These are phyloP conservation scores for Acrobasis suavella DNA, from an alignment of 2,888 invertebrate species.

Conservation along the genomic window DNA sequence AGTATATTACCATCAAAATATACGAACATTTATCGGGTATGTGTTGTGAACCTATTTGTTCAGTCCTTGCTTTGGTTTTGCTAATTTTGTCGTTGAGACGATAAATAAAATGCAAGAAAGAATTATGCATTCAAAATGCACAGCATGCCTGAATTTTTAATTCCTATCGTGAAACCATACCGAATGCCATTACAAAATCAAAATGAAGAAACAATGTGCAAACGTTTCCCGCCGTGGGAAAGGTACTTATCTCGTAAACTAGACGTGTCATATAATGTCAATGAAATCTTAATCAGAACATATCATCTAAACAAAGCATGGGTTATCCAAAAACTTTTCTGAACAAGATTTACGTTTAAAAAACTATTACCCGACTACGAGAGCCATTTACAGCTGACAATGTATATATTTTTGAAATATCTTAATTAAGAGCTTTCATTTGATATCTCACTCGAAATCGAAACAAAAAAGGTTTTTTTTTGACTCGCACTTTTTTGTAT, in stretches of 20 bases:
- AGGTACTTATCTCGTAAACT: slow-evolving; percentile 10
- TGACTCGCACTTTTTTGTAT: too few relatives aligned
- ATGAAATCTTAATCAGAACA: slow-evolving; percentile 7
- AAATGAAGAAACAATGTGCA: slow-evolving; percentile 23
- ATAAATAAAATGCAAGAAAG: not conserved
- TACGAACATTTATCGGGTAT: too few relatives aligned
- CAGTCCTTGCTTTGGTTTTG: not conserved
- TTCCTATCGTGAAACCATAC: not conserved
- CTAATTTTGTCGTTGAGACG: too few relatives aligned
- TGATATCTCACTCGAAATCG: too few relatives aligned
- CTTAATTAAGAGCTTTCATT: too few relatives aligned
- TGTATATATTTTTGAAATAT: too few relatives aligned
- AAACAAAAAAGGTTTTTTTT: too few relatives aligned
- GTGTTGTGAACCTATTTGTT: too few relatives aligned
- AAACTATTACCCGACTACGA: too few relatives aligned
- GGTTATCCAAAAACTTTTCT: not conserved
- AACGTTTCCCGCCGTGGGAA: slow-evolving; percentile 20
- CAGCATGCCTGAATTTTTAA: slow-evolving; percentile 14
- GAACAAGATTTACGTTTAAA: too few relatives aligned
- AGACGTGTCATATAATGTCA: slow-evolving; percentile 16
- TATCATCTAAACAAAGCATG: not conserved
- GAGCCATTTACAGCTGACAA: too few relatives aligned
- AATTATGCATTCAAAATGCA: slow-evolving; percentile 1
- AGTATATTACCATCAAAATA: too few relatives aligned
- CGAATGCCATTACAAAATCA: slow-evolving; percentile 20